Percentiles rank a stretch among this genome's conserved stretches.
Conservation (phyloP, 2,113 vertebrate genomes). For the Rhinoptilus africanus region DNA sequence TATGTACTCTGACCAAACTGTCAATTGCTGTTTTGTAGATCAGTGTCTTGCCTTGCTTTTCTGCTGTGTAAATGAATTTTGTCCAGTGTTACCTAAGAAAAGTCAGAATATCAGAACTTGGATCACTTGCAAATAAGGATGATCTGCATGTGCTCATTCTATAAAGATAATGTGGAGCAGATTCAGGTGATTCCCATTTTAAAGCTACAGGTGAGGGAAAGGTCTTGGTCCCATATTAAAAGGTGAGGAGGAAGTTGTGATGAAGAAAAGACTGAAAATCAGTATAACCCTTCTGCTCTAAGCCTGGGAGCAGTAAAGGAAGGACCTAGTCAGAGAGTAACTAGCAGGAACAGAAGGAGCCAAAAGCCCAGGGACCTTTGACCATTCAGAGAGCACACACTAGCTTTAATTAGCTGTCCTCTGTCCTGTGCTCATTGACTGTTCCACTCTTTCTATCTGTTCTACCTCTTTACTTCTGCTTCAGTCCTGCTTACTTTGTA, state of each 20-base stretch:
- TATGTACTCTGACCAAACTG: not conserved
- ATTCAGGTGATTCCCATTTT: not conserved
- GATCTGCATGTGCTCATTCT: not conserved
- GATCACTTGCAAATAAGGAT: not conserved
- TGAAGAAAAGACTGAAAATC: not conserved
- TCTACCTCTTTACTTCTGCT: not conserved
- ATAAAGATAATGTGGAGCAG: not conserved
- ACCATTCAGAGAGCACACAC: not conserved
- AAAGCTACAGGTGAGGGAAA: not conserved
- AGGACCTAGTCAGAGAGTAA: not conserved
- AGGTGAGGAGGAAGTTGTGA: not conserved
- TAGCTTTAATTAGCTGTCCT: not conserved
- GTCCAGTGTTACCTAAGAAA: not conserved
- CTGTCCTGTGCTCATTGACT: not conserved
- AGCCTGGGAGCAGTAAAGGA: not conserved
- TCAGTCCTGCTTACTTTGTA: not conserved
- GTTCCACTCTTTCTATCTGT: not conserved
- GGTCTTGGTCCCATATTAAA: not conserved
- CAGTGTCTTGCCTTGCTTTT: not conserved
- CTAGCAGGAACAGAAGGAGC: not conserved
- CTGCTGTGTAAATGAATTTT: not conserved
- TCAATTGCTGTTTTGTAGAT: not conserved
- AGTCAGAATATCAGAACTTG: not conserved
- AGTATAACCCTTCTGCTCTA: not conserved
- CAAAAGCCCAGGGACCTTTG: conserved; percentile 32